These are phyloP conservation scores for Neosilurus hyrtlii DNA, from an alignment of 2,797 vertebrate genomes.

Conservation along the genomic window DNA sequence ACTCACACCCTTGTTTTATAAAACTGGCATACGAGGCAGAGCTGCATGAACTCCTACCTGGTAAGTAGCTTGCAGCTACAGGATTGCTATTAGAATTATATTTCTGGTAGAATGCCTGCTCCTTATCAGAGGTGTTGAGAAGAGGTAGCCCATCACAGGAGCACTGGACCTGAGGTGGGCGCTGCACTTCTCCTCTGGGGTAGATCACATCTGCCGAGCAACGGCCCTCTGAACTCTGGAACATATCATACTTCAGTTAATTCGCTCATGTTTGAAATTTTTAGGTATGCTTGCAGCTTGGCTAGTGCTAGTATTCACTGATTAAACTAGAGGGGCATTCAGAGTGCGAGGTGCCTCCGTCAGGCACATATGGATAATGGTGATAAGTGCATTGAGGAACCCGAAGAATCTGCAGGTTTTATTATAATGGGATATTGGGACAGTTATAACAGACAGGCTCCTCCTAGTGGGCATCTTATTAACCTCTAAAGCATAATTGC, in stretches of 20 bases:
- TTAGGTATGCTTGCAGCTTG: not conserved
- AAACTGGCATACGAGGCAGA: not conserved
- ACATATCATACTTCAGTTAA: not conserved
- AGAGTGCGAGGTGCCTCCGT: too few species aligned
- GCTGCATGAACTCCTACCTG: conserved; percentile 72
- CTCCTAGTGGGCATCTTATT: too few species aligned
- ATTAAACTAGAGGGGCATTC: too few species aligned
- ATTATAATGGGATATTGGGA: too few species aligned
- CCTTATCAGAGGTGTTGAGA: conserved; percentile 68
- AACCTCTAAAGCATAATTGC: too few species aligned
- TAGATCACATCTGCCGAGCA: conserved; percentile 85
- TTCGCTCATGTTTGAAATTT: not conserved
- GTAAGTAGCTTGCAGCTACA: conserved; percentile 75
- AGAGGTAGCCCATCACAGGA: conserved; percentile 72
- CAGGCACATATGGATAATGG: too few species aligned
- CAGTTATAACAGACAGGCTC: too few species aligned
- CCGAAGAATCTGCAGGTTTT: too few species aligned
- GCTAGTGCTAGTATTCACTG: not conserved
- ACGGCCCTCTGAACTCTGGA: conserved; percentile 60
- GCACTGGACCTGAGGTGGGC: conserved; percentile 75
- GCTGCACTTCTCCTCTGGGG: conserved; percentile 54
- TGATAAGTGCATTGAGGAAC: too few species aligned
- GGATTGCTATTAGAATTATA: conserved; percentile 68
- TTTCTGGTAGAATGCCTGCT: conserved; percentile 78
- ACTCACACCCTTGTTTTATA: not conserved